A percentile compares a stretch with the other conserved stretches of the same genome.
These are phyloP conservation scores for Heliconius melpomene DNA, from an alignment of 1,140 invertebrate species.

Conservation along the genomic window DNA sequence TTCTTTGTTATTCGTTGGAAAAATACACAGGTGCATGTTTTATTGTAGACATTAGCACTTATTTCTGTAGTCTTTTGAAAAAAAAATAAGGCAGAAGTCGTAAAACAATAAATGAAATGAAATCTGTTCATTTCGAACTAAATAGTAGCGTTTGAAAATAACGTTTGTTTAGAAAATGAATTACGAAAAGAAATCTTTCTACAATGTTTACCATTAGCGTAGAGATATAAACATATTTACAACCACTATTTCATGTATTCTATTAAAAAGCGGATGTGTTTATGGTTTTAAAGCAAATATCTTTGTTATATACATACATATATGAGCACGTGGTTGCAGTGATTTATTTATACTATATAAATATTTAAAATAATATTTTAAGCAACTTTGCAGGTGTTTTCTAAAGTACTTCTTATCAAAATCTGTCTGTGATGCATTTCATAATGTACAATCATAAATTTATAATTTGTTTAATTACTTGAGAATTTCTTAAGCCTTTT, in stretches of 20 bases:
- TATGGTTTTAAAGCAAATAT: constrained; percentile 13
- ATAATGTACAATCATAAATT: not conserved
- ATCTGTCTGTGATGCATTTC: not conserved
- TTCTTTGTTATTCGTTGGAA: not conserved
- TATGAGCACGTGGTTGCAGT: not conserved
- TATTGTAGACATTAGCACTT: not conserved
- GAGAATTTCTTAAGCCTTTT: constrained; percentile 2
- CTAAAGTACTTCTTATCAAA: not conserved
- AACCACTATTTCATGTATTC: constrained; percentile 2
- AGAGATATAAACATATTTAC: constrained; percentile 13
- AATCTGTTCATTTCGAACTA: not conserved
- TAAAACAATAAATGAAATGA: not conserved
- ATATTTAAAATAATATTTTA: not conserved
- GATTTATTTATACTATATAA: not conserved
- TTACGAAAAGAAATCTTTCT: not conserved
- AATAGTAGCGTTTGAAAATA: not conserved
- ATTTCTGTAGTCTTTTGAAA: not conserved
- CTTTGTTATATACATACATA: not conserved
- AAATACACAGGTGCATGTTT: not conserved
- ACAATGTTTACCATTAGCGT: constrained; percentile 19
- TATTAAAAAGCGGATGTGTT: constrained; percentile 16
- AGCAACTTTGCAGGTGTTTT: not conserved
- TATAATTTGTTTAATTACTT: constrained; percentile 12
- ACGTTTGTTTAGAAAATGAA: not conserved
- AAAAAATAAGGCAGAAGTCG: not conserved